Evolutionary conservation across 2,888 invertebrate genomes (phyloP).

Genomic region (Thera britannica): DNA sequence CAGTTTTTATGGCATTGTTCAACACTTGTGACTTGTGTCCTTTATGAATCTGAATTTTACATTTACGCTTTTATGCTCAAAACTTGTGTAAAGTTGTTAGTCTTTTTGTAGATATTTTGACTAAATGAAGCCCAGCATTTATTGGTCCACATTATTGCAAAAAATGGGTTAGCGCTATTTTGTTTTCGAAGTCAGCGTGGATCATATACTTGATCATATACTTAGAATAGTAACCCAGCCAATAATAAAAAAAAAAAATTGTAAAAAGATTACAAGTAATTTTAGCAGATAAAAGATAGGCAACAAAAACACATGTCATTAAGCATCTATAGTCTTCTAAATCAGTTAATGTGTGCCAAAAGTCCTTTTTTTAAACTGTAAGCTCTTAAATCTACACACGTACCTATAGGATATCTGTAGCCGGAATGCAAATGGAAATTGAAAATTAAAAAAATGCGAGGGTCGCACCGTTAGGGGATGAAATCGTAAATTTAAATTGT

Average conservation of each 20-base stretch:
- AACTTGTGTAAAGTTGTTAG: background rate
- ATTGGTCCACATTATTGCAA: too few relatives aligned
- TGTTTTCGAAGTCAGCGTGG: too few relatives aligned
- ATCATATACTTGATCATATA: too few relatives aligned
- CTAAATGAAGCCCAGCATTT: too few relatives aligned
- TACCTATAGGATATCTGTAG: conserved; percentile 53
- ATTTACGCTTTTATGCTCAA: background rate
- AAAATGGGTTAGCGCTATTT: too few relatives aligned
- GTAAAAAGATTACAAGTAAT: too few relatives aligned
- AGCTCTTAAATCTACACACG: conserved; percentile 20
- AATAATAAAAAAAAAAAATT: too few relatives aligned
- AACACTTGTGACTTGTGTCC: conserved; percentile 12
- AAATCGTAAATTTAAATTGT: conserved; percentile 84
- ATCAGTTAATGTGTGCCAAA: background rate
- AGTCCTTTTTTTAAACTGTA: background rate
- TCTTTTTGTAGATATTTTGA: too few relatives aligned
- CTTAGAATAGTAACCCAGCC: too few relatives aligned
- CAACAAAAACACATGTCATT: too few relatives aligned
- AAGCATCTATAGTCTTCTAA: background rate
- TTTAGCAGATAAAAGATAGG: too few relatives aligned
- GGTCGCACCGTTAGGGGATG: conserved; percentile 72
- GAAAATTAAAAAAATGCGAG: conserved; percentile 83
- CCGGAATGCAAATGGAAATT: conserved; percentile 82
- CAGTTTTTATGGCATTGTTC: conserved; percentile 33
- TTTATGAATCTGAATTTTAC: conserved; percentile 1